Base-by-base conservation (phyloP, 2,888 invertebrate genomes). In the Agrochola lota region DNA sequence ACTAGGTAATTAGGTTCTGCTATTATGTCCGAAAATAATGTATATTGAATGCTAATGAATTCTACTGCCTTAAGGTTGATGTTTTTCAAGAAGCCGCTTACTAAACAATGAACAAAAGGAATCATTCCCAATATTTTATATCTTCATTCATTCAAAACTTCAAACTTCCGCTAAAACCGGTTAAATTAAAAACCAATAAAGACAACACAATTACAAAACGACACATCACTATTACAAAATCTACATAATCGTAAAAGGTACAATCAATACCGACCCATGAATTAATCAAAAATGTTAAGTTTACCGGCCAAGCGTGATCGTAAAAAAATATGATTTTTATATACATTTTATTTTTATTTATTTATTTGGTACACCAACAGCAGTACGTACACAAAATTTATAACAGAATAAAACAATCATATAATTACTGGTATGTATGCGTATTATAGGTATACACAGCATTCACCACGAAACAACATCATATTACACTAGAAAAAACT, bases 251-350 rank as follows among this genome's bases (percentile, higher is more conserved):
- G 30, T 77, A 68, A 75, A 72, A 74, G 77, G 46, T 60, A 79
- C 64, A 69, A 75, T 82, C 46, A 46, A 49, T 35, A 77, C 73
- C 73, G 63, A 66, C 60, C 67, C 59, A 70, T 78, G 81, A 75
- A 80, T 85, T 84, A 85, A 88, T 88, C 77, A 85, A 88, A 84
- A 77, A 88, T 86, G 67, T 71, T 76, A 80, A 86, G 75, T 81
- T 73, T 49, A 52, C 40, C 43, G 70, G 35, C 59, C 17, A 43
- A 57, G 62, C 74, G 64, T 74, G 67, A 60, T 81, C 30, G 52
- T 71, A 80, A 78, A 83, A 83, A 81, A 63, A 57, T 40, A 59
- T 67, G 43, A 71, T 78, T 81, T 81, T 72, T 77, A 57, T 66
- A 75, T 63, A 73, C 52, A 64, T n/a, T n/a, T n/a, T n/a, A n/a